phyloP scores from a whole-genome alignment of 2,797 vertebrate species.

The Poecilia picta region DNA sequence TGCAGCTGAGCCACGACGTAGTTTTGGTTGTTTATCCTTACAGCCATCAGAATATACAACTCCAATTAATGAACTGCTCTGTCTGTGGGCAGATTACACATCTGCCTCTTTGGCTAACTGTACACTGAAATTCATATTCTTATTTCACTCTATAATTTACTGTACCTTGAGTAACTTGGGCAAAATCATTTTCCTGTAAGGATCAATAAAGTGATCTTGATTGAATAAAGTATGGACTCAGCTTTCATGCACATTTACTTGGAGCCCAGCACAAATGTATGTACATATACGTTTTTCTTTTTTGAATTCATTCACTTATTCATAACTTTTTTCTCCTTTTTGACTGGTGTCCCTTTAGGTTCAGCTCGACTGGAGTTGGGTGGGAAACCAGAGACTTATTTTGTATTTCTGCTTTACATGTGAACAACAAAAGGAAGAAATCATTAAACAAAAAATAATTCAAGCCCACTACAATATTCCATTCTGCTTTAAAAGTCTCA shows the following conservation, averaged over 20 bases:
- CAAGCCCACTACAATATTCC: background rate
- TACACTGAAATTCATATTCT: background rate
- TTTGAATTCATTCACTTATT: background rate
- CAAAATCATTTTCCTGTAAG: background rate
- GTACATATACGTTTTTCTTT: background rate
- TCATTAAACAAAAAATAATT: background rate
- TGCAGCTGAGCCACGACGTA: background rate
- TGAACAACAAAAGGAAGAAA: background rate
- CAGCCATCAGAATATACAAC: background rate
- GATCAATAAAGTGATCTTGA: background rate
- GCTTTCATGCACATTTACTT: background rate
- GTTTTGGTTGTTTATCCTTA: background rate
- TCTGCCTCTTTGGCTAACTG: background rate
- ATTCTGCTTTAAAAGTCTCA: background rate
- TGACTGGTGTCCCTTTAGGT: background rate
- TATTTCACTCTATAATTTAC: background rate
- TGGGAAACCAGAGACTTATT: background rate
- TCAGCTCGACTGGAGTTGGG: background rate
- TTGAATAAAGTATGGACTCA: no score
- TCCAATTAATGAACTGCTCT: background rate
- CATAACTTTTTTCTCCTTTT: background rate
- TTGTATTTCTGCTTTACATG: background rate
- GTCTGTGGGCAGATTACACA: background rate
- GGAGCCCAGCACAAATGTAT: background rate
- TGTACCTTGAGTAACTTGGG: background rate